phyloP scores from a whole-genome alignment of 2,888 invertebrate genomes.

The Metacarcinus magister region DNA sequence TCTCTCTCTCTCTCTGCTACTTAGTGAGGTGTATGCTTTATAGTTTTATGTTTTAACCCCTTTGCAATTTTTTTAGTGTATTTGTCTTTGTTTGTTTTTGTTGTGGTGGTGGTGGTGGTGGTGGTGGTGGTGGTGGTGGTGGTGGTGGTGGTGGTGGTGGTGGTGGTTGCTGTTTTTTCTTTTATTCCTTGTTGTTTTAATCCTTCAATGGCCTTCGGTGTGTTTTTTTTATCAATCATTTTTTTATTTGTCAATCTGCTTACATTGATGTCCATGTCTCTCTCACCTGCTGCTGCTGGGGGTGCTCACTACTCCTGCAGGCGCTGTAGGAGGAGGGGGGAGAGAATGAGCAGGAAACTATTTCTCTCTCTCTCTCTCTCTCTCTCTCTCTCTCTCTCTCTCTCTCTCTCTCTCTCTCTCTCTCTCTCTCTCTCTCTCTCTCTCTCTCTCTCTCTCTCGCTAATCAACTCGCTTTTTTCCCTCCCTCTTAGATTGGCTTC shows the following conservation, averaged over 20 bases:
- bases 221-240: background rate
- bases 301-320: background rate
- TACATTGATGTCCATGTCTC: background rate
- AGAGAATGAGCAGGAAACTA: background rate
- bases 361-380: conserved; percentile 57
- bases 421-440: conserved; percentile 53
- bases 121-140: background rate
- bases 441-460: background rate
- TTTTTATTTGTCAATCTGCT: background rate
- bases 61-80: background rate
- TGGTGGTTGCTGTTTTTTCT: background rate
- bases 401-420: conserved; percentile 26
- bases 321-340: too few species aligned
- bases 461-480: background rate
- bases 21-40: too few species aligned
- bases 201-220: background rate
- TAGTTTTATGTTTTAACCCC: too few species aligned
- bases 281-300: too few species aligned
- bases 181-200: background rate
- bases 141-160: background rate
- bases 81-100: background rate
- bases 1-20: background rate
- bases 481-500: background rate
- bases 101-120: background rate
- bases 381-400: conserved; percentile 46